phyloP scores from a whole-genome alignment of 2,113 vertebrate species.

The Isurus oxyrinchus region DNA sequence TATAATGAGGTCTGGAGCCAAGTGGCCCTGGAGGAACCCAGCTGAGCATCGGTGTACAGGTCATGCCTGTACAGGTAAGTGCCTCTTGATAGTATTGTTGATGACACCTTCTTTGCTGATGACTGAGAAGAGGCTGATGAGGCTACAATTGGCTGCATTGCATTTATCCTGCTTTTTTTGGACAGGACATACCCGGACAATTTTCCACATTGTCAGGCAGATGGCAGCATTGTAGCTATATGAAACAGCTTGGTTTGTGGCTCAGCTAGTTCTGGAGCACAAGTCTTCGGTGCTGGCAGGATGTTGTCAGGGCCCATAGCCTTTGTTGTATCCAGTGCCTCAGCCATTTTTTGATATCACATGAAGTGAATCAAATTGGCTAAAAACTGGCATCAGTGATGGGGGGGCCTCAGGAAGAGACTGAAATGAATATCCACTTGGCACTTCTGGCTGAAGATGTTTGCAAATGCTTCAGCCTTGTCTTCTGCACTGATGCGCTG shows the following conservation, averaged over 20 bases:
- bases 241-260: neutral
- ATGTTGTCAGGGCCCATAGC: neutral
- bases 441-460: neutral
- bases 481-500: neutral
- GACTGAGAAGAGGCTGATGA: neutral
- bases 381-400: neutral
- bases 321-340: neutral
- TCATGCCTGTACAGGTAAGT: neutral
- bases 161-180: neutral
- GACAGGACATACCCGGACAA: neutral
- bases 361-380: neutral
- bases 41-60: neutral
- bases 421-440: neutral
- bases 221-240: neutral
- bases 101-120: neutral
- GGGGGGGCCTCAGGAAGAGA: neutral
- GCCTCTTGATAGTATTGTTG: neutral
- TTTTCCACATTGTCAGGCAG: neutral
- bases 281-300: neutral
- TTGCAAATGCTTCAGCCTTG: neutral
- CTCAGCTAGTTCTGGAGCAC: neutral
- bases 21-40: neutral
- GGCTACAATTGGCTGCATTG: neutral
- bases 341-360: neutral
- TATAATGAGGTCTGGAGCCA: neutral